phyloP scores from a whole-genome alignment of 2,113 vertebrate genomes.

The Salminus brasiliensis region DNA sequence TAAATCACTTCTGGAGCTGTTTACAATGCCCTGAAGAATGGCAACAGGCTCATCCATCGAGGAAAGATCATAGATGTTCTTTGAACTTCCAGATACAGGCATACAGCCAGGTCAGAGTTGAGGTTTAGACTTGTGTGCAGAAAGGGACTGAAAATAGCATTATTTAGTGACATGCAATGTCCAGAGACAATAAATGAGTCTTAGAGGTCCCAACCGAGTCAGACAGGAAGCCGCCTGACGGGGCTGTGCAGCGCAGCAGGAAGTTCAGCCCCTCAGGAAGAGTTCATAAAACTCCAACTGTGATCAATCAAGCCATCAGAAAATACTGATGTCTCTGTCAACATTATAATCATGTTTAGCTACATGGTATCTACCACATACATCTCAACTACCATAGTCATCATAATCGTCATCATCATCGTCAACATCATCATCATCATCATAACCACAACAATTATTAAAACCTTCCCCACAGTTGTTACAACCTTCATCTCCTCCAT shows the following conservation, averaged over 20 bases:
- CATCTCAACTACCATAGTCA: too few relatives aligned
- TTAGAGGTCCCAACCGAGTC: constrained; percentile 73
- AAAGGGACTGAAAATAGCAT: background rate
- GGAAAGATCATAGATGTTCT: constrained; percentile 64
- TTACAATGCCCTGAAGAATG: constrained; percentile 69
- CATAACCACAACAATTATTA: constrained; percentile 38
- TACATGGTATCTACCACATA: constrained; percentile 1
- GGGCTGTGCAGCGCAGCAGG: constrained; percentile 80
- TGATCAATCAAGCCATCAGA: constrained; percentile 80
- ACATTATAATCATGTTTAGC: constrained; percentile 2
- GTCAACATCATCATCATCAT: constrained; percentile 18
- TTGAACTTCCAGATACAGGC: constrained; percentile 71
- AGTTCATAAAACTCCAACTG: constrained; percentile 88
- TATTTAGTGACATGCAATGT: constrained; percentile 69
- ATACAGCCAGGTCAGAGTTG: constrained; percentile 71
- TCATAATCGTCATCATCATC: too few relatives aligned
- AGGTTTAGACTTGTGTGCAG: constrained; percentile 58
- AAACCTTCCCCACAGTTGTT: constrained; percentile 28
- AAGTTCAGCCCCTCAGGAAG: constrained; percentile 87
- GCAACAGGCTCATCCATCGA: constrained; percentile 51
- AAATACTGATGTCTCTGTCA: constrained; percentile 19
- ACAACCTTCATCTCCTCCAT: constrained; percentile 38
- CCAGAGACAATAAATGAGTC: constrained; percentile 76
- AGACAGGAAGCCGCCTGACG: constrained; percentile 85
- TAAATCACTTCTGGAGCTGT: constrained; percentile 70